phyloP scores from a whole-genome alignment of 2,113 vertebrate species.

The Limanda limanda region DNA sequence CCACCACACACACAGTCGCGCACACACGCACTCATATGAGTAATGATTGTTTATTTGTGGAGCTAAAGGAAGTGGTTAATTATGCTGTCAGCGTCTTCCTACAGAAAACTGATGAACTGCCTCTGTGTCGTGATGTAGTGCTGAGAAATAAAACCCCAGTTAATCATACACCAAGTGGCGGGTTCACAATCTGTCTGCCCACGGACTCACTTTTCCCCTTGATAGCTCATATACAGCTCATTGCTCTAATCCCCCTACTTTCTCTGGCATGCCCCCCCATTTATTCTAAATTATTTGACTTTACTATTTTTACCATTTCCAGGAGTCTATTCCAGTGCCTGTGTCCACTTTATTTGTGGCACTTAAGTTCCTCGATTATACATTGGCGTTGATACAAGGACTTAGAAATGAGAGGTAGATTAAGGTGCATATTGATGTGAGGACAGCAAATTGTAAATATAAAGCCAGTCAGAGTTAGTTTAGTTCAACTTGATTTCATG shows the following conservation, averaged over 20 bases:
- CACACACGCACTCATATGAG: conserved; percentile 46
- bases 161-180: conserved; percentile 52
- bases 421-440: background rate
- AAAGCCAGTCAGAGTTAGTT: background rate
- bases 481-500: background rate
- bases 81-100: conserved; percentile 63
- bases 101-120: conserved; percentile 57
- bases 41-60: conserved; percentile 65
- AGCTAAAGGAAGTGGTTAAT: conserved; percentile 67
- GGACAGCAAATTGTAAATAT: background rate
- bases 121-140: conserved; percentile 49
- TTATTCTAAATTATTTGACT: background rate
- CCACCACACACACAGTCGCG: background rate
- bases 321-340: background rate
- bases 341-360: background rate
- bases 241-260: background rate
- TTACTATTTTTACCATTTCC: background rate
- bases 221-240: conserved; percentile 3
- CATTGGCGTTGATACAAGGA: background rate
- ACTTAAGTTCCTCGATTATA: too few species aligned
- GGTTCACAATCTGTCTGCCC: conserved; percentile 41
- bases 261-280: background rate
- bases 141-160: conserved; percentile 55
- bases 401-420: background rate
- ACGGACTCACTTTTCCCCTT: conserved; percentile 4